Percentiles rank a stretch among this genome's conserved stretches.
phyloP scores from a whole-genome alignment of 2,113 vertebrate genomes.

The Boulengeromyrus knoepffleri region DNA sequence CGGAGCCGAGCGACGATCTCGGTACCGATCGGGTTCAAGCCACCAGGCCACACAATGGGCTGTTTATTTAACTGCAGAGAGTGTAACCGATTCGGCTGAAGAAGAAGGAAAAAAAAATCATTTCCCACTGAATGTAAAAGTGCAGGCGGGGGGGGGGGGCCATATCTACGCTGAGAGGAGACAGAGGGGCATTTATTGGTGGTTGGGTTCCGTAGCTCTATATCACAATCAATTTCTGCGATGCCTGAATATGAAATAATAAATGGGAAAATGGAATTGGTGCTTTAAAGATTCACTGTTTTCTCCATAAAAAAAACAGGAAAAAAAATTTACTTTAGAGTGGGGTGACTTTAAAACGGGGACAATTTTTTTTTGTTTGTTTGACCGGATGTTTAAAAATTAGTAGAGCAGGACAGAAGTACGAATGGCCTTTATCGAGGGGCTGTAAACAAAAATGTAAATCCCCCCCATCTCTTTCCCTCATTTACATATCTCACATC shows the following conservation, averaged over 20 bases:
- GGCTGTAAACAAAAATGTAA: background rate
- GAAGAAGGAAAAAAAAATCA: background rate
- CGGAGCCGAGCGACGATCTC: constrained; percentile 51
- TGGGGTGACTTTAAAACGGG: background rate
- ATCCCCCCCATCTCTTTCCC: background rate
- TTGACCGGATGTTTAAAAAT: background rate
- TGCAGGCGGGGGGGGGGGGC: no score
- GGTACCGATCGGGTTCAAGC: constrained; percentile 40
- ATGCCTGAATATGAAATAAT: background rate
- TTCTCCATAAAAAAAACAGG: background rate
- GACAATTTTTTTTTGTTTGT: background rate
- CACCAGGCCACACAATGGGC: constrained; percentile 42
- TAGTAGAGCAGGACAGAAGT: background rate
- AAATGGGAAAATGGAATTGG: background rate
- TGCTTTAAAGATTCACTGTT: background rate
- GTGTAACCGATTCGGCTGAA: background rate
- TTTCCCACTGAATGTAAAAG: constrained; percentile 8
- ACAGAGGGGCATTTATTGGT: constrained; percentile 1
- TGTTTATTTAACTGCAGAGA: constrained; percentile 54
- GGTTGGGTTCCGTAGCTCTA: background rate
- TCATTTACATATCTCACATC: constrained; percentile 1
- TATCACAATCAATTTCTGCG: background rate
- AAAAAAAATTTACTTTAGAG: background rate
- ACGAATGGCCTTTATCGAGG: background rate
- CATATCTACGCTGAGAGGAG: background rate